These are phyloP conservation scores for Drosophila sordidula DNA, from an alignment of 2,888 invertebrate species.

Conservation along the genomic window DNA sequence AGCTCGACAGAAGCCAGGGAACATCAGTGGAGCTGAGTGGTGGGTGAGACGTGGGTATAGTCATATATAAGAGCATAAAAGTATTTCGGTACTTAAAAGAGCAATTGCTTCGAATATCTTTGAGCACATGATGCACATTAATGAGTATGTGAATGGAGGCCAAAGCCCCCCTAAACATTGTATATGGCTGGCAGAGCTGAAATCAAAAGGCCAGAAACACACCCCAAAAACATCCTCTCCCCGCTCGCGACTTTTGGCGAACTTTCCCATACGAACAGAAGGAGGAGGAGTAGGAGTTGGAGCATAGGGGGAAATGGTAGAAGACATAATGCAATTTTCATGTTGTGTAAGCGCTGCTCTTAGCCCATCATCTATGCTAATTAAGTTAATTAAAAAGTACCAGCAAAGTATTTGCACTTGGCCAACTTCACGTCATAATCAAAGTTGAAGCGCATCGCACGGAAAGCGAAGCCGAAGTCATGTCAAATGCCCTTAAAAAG, in stretches of 20 bases:
- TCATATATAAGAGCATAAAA: slow-evolving; percentile 6
- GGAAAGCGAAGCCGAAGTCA: slow-evolving; percentile 68
- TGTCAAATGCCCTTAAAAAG: slow-evolving; percentile 77
- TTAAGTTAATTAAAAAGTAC: slow-evolving; percentile 78
- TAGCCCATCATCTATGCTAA: slow-evolving; percentile 77
- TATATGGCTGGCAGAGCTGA: slow-evolving; percentile 26
- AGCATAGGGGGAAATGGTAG: not conserved
- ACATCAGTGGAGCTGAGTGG: not conserved
- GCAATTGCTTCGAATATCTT: slow-evolving; percentile 52
- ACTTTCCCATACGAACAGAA: slow-evolving; percentile 34
- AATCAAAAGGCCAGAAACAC: slow-evolving; percentile 51
- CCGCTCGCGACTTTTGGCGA: slow-evolving; percentile 16
- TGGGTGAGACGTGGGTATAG: not conserved
- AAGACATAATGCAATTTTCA: slow-evolving; percentile 73
- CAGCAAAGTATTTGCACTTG: slow-evolving; percentile 78
- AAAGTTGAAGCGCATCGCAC: slow-evolving; percentile 69
- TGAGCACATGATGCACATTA: slow-evolving; percentile 47
- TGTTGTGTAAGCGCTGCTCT: slow-evolving; percentile 73
- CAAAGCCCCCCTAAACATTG: slow-evolving; percentile 17
- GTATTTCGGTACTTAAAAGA: slow-evolving; percentile 48
- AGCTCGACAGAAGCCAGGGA: slow-evolving; percentile 4
- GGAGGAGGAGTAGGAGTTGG: not conserved
- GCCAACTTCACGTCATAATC: slow-evolving; percentile 79
- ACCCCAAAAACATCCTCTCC: not conserved
- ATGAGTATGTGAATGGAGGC: slow-evolving; percentile 41